A percentile compares a stretch with the other conserved stretches of the same genome.
Conservation (phyloP, 2,113 vertebrate species). For the Lophius piscatorius region DNA sequence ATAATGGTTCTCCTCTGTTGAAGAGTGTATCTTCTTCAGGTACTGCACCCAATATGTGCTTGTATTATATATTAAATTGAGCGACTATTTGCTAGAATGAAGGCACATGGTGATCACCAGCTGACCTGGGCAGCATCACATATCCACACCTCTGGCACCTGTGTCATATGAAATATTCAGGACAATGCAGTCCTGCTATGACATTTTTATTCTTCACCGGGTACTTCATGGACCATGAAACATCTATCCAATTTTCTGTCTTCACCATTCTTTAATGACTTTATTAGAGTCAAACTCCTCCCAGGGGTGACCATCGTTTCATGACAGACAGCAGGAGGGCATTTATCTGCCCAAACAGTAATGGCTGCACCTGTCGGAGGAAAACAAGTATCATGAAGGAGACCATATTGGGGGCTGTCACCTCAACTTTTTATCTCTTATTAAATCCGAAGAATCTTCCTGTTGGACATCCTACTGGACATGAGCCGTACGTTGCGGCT, state of each 20-base stretch:
- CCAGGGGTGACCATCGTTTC: slow-evolving; percentile 36
- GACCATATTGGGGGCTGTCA: slow-evolving; percentile 31
- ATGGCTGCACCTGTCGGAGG: slow-evolving; percentile 48
- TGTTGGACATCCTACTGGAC: slow-evolving; percentile 59
- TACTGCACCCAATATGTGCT: too few relatives aligned
- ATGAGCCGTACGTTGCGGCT: slow-evolving; percentile 55
- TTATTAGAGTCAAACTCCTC: slow-evolving; percentile 32
- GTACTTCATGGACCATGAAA: slow-evolving; percentile 28
- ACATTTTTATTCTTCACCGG: slow-evolving; percentile 7
- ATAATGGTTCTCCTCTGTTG: too few relatives aligned
- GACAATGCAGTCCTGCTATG: neutral
- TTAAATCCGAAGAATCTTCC: slow-evolving; percentile 56
- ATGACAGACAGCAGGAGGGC: slow-evolving; percentile 23
- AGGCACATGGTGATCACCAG: too few relatives aligned
- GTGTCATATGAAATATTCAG: neutral
- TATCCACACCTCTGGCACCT: neutral
- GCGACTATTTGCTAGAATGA: neutral
- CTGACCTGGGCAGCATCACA: neutral
- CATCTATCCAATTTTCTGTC: slow-evolving; percentile 51
- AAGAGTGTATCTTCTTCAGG: too few relatives aligned
- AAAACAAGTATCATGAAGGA: slow-evolving; percentile 48
- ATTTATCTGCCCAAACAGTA: slow-evolving; percentile 51
- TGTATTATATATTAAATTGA: too few relatives aligned
- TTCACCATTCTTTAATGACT: slow-evolving; percentile 30
- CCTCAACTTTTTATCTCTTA: slow-evolving; percentile 58